Base-by-base conservation (phyloP, 2,888 invertebrate genomes). In the Dicyrtoma fusca region DNA sequence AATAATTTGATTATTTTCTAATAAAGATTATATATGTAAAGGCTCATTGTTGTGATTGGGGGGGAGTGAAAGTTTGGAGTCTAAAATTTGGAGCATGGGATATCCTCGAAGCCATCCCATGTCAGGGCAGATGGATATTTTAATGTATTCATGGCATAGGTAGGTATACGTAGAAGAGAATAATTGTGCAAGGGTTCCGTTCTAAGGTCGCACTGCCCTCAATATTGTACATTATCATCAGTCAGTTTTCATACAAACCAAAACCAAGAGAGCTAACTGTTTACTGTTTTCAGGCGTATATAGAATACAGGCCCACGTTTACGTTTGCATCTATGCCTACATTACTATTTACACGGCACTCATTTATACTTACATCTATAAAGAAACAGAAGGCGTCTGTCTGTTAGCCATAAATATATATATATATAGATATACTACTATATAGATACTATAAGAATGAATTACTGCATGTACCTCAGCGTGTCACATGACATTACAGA, bases 131-230 rank as follows among this genome's bases (percentile, higher is more conserved):
- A 63, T 23, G 53, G 61, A 42, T 61, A 61, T n/a, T 26, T n/a
- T 61, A 42, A 26, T 61, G 19, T 55, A 55, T 55, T 13, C n/a
- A 61, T 34, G 17, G 25, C 17, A 59, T 23, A n/a, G n/a, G n/a
- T n/a, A n/a, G n/a, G n/a, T n/a, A 23, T 23, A 57, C 57, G n/a
- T 57, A 57, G 8, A 23, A 23, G 64, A 45, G 14, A 64, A 64
- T 25, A 44, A 66, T 68, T 47, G 42, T 68, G 68, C 57, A 68
- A 68, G 57, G 57, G 68, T 25, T 68, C 57, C 57, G 68, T 45
- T 57, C 42, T 68, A 68, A 68, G 68, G 68, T 68, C 68, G n/a
- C 68, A 25, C 57, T 68, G 68, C 44, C 68, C 68, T 68, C 61
- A 59, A 64, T 17, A 61, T 64, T 64, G 64, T 64, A 44, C 17